phyloP scores from a whole-genome alignment of 1,140 invertebrate species.

The Drosophila teissieri region DNA sequence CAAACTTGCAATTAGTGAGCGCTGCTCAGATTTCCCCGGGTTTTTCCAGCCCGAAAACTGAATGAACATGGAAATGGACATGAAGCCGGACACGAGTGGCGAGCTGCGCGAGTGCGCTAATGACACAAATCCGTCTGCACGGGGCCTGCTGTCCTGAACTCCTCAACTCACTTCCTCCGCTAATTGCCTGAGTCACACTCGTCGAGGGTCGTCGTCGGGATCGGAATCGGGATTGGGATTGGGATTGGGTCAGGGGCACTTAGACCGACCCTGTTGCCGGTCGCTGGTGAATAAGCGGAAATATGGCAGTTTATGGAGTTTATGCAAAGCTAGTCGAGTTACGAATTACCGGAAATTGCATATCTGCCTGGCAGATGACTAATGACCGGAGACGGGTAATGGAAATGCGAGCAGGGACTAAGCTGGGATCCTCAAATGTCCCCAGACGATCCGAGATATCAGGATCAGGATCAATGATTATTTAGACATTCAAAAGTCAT shows the following conservation, averaged over 20 bases:
- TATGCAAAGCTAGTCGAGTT: constrained; percentile 73
- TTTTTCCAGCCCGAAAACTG: constrained; percentile 69
- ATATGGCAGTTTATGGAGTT: constrained; percentile 50
- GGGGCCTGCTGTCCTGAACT: constrained; percentile 3
- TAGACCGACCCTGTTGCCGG: constrained; percentile 14
- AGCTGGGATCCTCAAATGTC: neutral
- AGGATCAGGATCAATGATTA: neutral
- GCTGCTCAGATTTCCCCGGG: constrained; percentile 60
- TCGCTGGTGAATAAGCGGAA: constrained; percentile 49
- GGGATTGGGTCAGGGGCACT: constrained; percentile 58
- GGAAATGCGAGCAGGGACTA: constrained; percentile 41
- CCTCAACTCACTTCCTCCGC: constrained; percentile 25
- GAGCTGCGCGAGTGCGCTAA: constrained; percentile 46
- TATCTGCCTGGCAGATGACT: constrained; percentile 53
- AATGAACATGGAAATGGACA: constrained; percentile 62
- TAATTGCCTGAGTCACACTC: constrained; percentile 74
- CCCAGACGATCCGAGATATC: neutral
- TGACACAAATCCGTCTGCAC: constrained; percentile 76
- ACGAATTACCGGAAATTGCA: constrained; percentile 74
- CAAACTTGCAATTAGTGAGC: constrained; percentile 76
- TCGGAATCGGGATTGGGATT: neutral
- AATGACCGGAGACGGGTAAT: constrained; percentile 53
- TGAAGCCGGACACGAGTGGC: constrained; percentile 11
- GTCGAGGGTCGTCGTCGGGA: constrained; percentile 21
- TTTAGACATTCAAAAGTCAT: neutral